A percentile compares a stretch with the other conserved stretches of the same genome.
These are phyloP conservation scores for Pteria penguin DNA, from an alignment of 2,888 invertebrate genomes.

Conservation along the genomic window DNA sequence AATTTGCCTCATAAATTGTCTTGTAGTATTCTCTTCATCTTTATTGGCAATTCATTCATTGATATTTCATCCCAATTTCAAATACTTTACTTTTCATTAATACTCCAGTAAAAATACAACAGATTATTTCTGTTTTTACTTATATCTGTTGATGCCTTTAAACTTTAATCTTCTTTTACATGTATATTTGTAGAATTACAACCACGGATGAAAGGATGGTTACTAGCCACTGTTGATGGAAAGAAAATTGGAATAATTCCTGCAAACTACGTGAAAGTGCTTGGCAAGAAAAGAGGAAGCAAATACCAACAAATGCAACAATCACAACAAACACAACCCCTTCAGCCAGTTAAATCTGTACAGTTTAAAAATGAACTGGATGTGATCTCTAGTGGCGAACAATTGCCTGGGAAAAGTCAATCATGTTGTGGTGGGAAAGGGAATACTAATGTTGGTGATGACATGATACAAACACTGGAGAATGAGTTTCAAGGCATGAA, in stretches of 20 bases:
- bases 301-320: constrained; percentile 8
- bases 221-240: constrained; percentile 82
- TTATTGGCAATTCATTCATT: too few relatives aligned
- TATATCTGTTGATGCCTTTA: too few relatives aligned
- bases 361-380: neutral
- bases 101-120: too few relatives aligned
- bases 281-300: constrained; percentile 77
- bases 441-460: neutral
- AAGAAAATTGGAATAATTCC: constrained; percentile 82
- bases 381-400: neutral
- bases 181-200: constrained; percentile 89
- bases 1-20: too few relatives aligned
- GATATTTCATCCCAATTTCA: too few relatives aligned
- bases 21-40: too few relatives aligned
- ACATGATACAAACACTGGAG: neutral
- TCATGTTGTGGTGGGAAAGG: neutral
- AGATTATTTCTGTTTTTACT: too few relatives aligned
- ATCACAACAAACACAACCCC: neutral
- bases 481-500: neutral
- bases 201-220: constrained; percentile 83
- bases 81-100: too few relatives aligned
- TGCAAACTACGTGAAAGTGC: constrained; percentile 82
- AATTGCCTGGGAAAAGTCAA: neutral
- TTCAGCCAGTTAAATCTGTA: neutral
- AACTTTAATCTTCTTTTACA: too few relatives aligned